phyloP scores from a whole-genome alignment of 1,140 invertebrate genomes.

The Heliconius himera region DNA sequence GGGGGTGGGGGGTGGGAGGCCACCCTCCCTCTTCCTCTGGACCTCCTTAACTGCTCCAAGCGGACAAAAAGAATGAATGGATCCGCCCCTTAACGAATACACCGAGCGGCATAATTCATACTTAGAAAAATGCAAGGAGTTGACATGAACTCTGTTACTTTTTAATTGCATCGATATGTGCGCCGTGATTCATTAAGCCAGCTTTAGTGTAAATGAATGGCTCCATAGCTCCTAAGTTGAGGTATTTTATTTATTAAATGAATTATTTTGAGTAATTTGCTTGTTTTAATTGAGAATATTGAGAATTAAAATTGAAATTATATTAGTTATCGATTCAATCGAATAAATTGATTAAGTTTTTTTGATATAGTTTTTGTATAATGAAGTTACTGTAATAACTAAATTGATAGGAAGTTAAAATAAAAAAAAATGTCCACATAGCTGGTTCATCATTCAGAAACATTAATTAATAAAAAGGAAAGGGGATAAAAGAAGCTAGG shows the following conservation, averaged over 20 bases:
- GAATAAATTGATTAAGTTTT: not conserved
- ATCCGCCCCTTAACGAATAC: conserved; percentile 81
- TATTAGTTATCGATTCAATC: not conserved
- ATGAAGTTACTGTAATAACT: not conserved
- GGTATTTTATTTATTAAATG: not conserved
- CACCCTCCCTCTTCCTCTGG: conserved; percentile 58
- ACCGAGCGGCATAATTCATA: conserved; percentile 80
- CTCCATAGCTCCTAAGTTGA: not conserved
- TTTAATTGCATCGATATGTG: conserved; percentile 48
- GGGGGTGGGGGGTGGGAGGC: conserved; percentile 60
- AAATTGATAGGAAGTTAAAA: not conserved
- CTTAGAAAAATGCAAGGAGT: conserved; percentile 78
- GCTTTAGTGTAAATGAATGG: not conserved
- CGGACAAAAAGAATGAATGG: conserved; percentile 81
- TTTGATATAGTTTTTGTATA: not conserved
- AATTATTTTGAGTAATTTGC: not conserved
- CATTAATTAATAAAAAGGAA: conserved; percentile 48
- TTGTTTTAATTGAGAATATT: not conserved
- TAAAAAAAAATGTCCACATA: not conserved
- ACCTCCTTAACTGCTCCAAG: conserved; percentile 76
- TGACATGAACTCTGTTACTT: conserved; percentile 69
- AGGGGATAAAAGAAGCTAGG: conserved; percentile 46
- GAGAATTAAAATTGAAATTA: not conserved
- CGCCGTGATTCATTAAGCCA: not conserved
- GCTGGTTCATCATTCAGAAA: conserved; percentile 33